Conservation (phyloP, 2,113 vertebrate species). For the Bubalus kerabau region DNA sequence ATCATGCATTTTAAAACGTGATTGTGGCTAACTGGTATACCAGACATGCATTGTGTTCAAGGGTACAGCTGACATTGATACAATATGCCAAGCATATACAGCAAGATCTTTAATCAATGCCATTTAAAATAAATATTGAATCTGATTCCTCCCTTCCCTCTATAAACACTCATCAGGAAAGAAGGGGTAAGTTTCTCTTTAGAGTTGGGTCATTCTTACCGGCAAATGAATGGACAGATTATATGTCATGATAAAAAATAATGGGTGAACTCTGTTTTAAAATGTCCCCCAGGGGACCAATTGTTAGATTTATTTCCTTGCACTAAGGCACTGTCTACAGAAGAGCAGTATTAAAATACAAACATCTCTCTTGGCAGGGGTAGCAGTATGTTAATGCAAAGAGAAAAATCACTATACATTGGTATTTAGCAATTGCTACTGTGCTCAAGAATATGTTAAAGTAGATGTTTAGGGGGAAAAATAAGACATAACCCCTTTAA, state of each 20-base stretch:
- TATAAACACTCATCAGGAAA: neutral
- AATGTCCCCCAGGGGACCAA: neutral
- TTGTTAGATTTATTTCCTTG: constrained; percentile 40
- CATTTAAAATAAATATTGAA: constrained; percentile 9
- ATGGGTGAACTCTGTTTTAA: constrained; percentile 22
- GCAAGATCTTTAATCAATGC: neutral
- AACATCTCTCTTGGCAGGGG: neutral
- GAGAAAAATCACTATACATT: constrained; percentile 19
- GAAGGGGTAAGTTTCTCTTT: neutral
- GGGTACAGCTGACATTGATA: neutral
- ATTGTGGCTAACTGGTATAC: neutral
- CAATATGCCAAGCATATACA: neutral
- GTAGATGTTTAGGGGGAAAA: constrained; percentile 28
- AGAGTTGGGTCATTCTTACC: neutral
- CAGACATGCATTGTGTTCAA: neutral
- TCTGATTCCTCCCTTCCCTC: neutral
- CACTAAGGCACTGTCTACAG: constrained; percentile 17
- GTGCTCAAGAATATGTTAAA: constrained; percentile 20
- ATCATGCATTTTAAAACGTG: neutral
- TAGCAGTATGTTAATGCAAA: neutral
- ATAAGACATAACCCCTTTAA: constrained; percentile 20
- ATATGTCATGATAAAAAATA: neutral
- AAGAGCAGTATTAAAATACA: constrained; percentile 39
- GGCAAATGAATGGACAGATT: neutral
- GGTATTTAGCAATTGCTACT: constrained; percentile 32